Conservation (phyloP, 2,888 invertebrate genomes). For the Incurvaria masculella region DNA sequence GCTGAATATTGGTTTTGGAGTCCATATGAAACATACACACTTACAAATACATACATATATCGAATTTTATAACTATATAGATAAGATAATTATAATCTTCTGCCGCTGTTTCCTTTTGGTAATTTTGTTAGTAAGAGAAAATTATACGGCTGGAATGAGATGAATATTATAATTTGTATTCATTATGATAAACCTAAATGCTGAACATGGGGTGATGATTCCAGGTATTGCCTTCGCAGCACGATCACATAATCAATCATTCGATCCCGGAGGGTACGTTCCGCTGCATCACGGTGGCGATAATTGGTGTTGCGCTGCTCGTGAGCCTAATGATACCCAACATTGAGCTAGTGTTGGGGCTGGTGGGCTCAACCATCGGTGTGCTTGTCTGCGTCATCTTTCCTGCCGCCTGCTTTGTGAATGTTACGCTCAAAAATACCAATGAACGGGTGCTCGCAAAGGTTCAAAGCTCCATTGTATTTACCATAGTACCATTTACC, state of each 20-base stretch:
- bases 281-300: constrained; percentile 75
- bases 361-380: constrained; percentile 95
- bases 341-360: constrained; percentile 89
- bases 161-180: neutral
- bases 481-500: too few relatives aligned
- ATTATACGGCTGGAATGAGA: too few relatives aligned
- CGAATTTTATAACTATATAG: too few relatives aligned
- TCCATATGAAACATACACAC: too few relatives aligned
- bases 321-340: constrained; percentile 89
- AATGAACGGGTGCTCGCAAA: constrained; percentile 82
- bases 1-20: too few relatives aligned
- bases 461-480: too few relatives aligned
- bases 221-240: constrained; percentile 63
- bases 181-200: too few relatives aligned
- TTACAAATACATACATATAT: too few relatives aligned
- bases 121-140: too few relatives aligned
- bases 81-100: too few relatives aligned
- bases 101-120: too few relatives aligned
- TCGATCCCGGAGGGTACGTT: constrained; percentile 85
- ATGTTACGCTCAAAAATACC: constrained; percentile 78
- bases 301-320: constrained; percentile 72
- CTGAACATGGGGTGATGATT: too few relatives aligned
- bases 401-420: constrained; percentile 87
- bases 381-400: constrained; percentile 90
- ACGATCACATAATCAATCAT: constrained; percentile 58